Evolutionary conservation across 2,888 invertebrate genomes (phyloP).

Genomic region (Blera fallax): DNA sequence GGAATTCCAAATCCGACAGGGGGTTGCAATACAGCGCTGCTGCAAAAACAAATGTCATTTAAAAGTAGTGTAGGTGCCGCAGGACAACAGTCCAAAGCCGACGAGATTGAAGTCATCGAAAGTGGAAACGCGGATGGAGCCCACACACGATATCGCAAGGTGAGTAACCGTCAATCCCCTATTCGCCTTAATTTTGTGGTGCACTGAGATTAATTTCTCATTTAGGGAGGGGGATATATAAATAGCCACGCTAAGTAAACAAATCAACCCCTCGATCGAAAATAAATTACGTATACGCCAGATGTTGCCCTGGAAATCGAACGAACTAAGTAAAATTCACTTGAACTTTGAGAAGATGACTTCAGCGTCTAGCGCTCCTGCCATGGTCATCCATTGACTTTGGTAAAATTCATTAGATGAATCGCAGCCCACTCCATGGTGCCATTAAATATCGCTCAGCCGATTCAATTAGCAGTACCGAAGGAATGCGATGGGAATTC

Average conservation of each 20-base stretch:
- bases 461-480: constrained; percentile 47
- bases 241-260: constrained; percentile 59
- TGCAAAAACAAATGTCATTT: constrained; percentile 80
- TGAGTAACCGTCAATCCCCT: constrained; percentile 61
- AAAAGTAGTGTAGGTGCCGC: constrained; percentile 78
- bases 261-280: constrained; percentile 3
- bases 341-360: constrained; percentile 9
- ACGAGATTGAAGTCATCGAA: constrained; percentile 80
- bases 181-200: neutral
- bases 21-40: constrained; percentile 77
- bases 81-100: constrained; percentile 78
- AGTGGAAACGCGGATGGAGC: constrained; percentile 77
- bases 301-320: constrained; percentile 32
- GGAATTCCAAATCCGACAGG: constrained; percentile 80
- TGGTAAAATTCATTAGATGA: constrained; percentile 27
- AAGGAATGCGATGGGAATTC: constrained; percentile 40
- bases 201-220: constrained; percentile 4
- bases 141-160: constrained; percentile 78
- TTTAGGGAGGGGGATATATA: constrained; percentile 33
- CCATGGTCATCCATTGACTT: constrained; percentile 14
- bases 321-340: constrained; percentile 1
- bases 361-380: constrained; percentile 28
- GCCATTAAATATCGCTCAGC: constrained; percentile 3
- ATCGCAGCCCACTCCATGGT: neutral
- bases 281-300: constrained; percentile 45